Percentiles rank a stretch among this genome's conserved stretches.
Evolutionary conservation across 2,888 invertebrate species (phyloP).

Genomic region (Rhopalosiphum nymphaeae): DNA sequence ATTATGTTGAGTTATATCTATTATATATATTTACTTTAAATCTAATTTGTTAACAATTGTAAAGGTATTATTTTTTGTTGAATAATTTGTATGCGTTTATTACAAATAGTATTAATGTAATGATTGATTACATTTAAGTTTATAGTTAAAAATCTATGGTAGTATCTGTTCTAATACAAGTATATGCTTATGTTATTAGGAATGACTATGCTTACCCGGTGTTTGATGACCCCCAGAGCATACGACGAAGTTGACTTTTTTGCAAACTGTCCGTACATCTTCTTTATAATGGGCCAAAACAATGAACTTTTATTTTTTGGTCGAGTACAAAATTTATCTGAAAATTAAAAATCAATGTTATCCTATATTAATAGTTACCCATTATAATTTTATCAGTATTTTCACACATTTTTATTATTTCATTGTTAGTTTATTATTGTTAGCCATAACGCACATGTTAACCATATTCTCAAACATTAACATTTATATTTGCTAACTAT

Average conservation of each 20-base stretch:
- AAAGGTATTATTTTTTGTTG: background rate
- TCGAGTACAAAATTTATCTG: conserved; percentile 30
- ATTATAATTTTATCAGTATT: conserved; percentile 48
- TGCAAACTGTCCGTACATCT: conserved; percentile 69
- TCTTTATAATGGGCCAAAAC: conserved; percentile 56
- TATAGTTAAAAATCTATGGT: background rate
- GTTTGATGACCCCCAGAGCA: conserved; percentile 28
- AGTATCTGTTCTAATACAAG: conserved; percentile 44
- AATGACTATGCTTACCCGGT: conserved; percentile 46
- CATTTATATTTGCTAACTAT: conserved; percentile 3
- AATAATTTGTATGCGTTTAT: background rate
- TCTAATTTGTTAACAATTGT: background rate
- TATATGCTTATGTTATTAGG: conserved; percentile 59
- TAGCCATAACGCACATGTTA: background rate
- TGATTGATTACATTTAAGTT: background rate
- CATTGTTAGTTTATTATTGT: conserved; percentile 31
- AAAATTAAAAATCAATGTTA: conserved; percentile 27
- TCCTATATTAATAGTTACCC: conserved; percentile 31
- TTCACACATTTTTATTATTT: background rate
- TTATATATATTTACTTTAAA: background rate
- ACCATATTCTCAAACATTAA: background rate
- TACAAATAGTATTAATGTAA: background rate
- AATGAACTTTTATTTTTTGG: conserved; percentile 55
- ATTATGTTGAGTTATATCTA: background rate
- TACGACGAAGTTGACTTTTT: conserved; percentile 67